Conservation (phyloP, 2,888 invertebrate genomes). For the Clanis bilineata region DNA sequence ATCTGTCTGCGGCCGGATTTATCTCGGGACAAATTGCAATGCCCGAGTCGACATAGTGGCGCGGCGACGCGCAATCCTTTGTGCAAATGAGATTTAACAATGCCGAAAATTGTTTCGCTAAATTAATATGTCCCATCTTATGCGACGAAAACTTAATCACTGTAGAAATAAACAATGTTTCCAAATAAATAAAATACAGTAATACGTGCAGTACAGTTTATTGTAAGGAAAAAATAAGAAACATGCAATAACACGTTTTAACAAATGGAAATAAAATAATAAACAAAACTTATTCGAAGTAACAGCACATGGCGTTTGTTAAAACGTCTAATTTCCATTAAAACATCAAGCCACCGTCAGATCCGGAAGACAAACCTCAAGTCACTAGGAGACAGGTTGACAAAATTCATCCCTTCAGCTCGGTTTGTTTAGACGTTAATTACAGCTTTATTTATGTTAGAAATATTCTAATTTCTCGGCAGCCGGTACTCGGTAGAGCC, state of each 20-base stretch:
- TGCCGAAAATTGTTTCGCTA: slow-evolving; percentile 59
- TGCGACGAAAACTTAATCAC: slow-evolving; percentile 27
- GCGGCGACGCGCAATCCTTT: slow-evolving; percentile 46
- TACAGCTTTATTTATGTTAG: slow-evolving; percentile 71
- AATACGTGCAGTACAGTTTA: not conserved
- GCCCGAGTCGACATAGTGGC: slow-evolving; percentile 41
- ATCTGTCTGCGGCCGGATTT: slow-evolving; percentile 74
- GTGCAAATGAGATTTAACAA: slow-evolving; percentile 70
- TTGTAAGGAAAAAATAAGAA: not conserved
- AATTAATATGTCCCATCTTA: slow-evolving; percentile 61
- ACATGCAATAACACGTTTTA: not conserved
- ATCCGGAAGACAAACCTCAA: slow-evolving; percentile 40
- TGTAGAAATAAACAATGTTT: not conserved
- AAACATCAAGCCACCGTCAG: slow-evolving; percentile 33
- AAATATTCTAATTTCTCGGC: slow-evolving; percentile 69
- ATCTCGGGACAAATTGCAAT: slow-evolving; percentile 75
- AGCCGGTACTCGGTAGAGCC: too few species aligned
- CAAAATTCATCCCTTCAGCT: slow-evolving; percentile 62
- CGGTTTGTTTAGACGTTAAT: slow-evolving; percentile 69
- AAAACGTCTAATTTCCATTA: slow-evolving; percentile 24
- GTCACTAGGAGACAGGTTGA: slow-evolving; percentile 60
- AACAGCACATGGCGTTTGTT: not conserved
- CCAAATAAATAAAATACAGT: not conserved
- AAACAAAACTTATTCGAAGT: not conserved
- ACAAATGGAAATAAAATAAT: too few species aligned